Conservation (phyloP, 2,797 vertebrate genomes). For the Scleropages formosus region DNA sequence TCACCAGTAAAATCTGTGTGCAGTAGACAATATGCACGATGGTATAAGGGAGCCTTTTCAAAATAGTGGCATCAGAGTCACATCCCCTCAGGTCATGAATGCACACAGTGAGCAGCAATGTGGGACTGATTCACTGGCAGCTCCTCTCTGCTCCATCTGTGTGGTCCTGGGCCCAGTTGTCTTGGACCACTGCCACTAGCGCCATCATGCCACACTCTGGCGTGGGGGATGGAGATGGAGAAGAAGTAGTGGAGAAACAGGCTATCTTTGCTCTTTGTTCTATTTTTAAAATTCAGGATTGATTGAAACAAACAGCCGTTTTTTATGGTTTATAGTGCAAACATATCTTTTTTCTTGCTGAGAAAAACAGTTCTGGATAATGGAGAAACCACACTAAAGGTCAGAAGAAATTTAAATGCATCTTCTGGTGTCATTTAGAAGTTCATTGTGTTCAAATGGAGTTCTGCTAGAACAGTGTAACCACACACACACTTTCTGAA, state of each 20-base stretch:
- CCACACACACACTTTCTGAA: too few relatives aligned
- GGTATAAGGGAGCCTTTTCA: constrained; percentile 57
- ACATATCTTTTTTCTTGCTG: neutral
- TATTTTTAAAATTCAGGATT: constrained; percentile 6
- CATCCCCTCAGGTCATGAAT: neutral
- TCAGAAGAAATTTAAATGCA: too few relatives aligned
- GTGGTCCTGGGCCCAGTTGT: constrained; percentile 61
- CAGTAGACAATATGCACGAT: constrained; percentile 67
- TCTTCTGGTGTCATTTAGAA: too few relatives aligned
- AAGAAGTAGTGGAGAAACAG: constrained; percentile 1
- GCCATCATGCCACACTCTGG: constrained; percentile 44
- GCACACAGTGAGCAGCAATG: constrained; percentile 64
- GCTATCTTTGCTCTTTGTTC: neutral
- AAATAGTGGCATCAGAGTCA: constrained; percentile 54
- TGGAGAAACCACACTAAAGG: too few relatives aligned
- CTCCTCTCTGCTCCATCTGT: constrained; percentile 64
- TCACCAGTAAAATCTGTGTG: constrained; percentile 70
- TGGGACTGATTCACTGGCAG: constrained; percentile 49
- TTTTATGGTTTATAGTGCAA: neutral
- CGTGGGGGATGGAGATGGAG: constrained; percentile 34
- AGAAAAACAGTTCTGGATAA: neutral
- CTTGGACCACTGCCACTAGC: constrained; percentile 63
- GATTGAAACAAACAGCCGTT: constrained; percentile 25
- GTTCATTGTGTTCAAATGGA: too few relatives aligned
- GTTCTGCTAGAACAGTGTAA: too few relatives aligned